Percentiles rank a stretch among this genome's conserved stretches.
Conservation (phyloP, 2,113 vertebrate genomes). For the Rhegmatorhina hoffmannsi region DNA sequence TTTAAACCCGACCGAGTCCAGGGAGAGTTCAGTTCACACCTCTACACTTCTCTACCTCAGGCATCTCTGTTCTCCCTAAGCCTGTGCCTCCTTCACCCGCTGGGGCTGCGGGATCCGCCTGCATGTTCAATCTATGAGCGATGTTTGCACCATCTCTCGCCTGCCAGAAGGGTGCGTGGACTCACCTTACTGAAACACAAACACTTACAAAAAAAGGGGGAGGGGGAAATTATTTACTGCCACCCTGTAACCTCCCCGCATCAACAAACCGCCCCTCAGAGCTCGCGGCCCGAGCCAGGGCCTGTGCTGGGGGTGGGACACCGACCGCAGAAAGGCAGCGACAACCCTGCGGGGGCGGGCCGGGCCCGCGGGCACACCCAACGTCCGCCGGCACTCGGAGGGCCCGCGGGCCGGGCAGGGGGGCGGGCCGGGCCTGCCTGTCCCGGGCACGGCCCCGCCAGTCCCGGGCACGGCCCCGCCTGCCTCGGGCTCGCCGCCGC, state of each 20-base stretch:
- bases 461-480: too few relatives aligned
- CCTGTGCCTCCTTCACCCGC: too few relatives aligned
- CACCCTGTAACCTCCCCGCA: not conserved
- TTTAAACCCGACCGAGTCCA: not conserved
- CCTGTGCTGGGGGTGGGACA: not conserved
- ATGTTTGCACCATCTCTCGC: accelerated
- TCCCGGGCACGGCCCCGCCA: too few relatives aligned
- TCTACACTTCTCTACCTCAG: not conserved
- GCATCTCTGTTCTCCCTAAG: not conserved
- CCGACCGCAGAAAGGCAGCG: too few relatives aligned
- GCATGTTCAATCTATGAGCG: accelerated
- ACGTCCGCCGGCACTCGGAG: accelerated
- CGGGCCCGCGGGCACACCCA: accelerated
- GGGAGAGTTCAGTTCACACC: too few relatives aligned
- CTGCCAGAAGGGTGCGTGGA: not conserved
- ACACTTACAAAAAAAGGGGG: not conserved
- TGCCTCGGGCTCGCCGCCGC: too few relatives aligned
- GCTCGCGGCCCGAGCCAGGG: accelerated
- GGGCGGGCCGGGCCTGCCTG: not conserved
- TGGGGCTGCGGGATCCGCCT: too few relatives aligned
- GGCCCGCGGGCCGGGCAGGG: not conserved
- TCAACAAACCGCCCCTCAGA: accelerated
- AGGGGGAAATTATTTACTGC: not conserved
- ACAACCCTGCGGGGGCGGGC: not conserved
- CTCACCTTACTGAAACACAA: not conserved